A percentile compares a stretch with the other conserved stretches of the same genome.
These are phyloP conservation scores for Ginglymostoma cirratum DNA, from an alignment of 2,113 vertebrate species.

Conservation along the genomic window DNA sequence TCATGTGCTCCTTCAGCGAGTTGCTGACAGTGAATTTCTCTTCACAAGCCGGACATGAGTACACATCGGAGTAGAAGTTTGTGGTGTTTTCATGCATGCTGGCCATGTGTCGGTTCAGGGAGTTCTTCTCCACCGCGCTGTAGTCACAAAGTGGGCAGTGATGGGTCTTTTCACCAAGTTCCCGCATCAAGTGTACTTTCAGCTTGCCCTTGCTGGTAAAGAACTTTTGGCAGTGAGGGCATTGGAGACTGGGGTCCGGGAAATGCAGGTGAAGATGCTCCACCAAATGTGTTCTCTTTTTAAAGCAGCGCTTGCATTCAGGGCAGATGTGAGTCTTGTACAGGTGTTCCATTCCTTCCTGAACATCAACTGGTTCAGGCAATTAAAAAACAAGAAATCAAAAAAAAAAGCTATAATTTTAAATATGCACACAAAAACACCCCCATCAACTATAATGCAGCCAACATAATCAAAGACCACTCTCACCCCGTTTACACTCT, in stretches of 20 bases:
- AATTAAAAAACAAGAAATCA: slow-evolving; percentile 21
- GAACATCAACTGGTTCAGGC: slow-evolving; percentile 51
- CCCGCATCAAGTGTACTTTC: slow-evolving; percentile 78
- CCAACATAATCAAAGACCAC: too few species aligned
- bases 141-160: slow-evolving; percentile 79
- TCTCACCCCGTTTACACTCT: too few species aligned
- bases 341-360: slow-evolving; percentile 64
- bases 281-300: slow-evolving; percentile 83
- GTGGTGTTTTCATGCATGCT: slow-evolving; percentile 72
- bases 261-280: slow-evolving; percentile 89
- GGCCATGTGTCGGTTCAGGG: slow-evolving; percentile 77
- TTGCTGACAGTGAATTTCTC: slow-evolving; percentile 77
- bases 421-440: slow-evolving; percentile 40
- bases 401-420: neutral
- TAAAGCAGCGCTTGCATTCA: slow-evolving; percentile 88
- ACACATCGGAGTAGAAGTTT: slow-evolving; percentile 57
- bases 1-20: slow-evolving; percentile 83
- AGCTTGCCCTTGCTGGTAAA: slow-evolving; percentile 97
- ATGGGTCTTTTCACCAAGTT: slow-evolving; percentile 76
- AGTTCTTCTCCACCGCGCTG: slow-evolving; percentile 80
- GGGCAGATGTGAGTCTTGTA: slow-evolving; percentile 90
- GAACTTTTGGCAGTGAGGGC: slow-evolving; percentile 80
- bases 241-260: slow-evolving; percentile 84
- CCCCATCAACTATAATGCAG: slow-evolving; percentile 38
- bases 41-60: slow-evolving; percentile 74